phyloP scores from a whole-genome alignment of 2,113 vertebrate species.

The Leiothrix lutea region DNA sequence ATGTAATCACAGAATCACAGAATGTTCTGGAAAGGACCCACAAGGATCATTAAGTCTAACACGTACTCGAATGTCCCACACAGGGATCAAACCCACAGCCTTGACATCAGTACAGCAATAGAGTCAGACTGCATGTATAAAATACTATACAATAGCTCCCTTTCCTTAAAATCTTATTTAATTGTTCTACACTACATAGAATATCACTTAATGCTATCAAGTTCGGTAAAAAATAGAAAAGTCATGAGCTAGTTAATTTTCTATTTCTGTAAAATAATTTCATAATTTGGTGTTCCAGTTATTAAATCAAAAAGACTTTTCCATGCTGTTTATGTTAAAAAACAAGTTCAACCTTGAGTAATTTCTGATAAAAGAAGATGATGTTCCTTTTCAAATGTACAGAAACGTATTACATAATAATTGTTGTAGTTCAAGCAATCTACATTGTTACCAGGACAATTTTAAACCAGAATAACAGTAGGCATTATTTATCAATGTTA shows the following conservation, averaged over 20 bases:
- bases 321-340: background rate
- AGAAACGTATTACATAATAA: background rate
- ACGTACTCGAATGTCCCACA: rapidly evolving
- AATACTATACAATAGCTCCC: background rate
- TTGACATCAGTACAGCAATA: background rate
- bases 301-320: background rate
- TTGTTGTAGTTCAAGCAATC: background rate
- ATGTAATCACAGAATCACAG: background rate
- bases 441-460: background rate
- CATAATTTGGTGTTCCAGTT: background rate
- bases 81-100: background rate
- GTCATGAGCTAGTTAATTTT: background rate
- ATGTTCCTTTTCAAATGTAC: background rate
- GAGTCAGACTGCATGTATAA: background rate
- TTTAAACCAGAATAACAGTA: background rate
- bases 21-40: background rate
- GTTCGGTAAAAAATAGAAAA: background rate
- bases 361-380: background rate
- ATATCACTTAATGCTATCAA: background rate
- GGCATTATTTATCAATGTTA: background rate
- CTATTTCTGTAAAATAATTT: background rate
- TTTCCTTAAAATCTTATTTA: background rate
- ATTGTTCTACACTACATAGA: background rate
- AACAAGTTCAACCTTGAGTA: background rate
- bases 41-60: background rate